Evolutionary conservation across 2,797 vertebrate species (phyloP).

Genomic region (Cynodonichthys magdalenae): DNA sequence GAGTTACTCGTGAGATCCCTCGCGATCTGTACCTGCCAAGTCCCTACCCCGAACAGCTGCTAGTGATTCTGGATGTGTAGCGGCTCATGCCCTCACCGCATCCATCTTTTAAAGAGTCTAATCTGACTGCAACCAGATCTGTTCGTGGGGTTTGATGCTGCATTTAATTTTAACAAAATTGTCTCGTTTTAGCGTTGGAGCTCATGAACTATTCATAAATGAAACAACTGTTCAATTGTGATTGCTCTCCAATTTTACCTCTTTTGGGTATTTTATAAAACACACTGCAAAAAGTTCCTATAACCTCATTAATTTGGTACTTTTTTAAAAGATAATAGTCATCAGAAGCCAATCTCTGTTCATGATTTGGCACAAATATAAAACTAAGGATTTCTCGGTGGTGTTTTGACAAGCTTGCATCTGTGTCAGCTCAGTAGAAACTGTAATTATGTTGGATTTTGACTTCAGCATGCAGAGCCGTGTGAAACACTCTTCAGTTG

Average conservation of each 20-base stretch:
- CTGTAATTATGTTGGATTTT: slow-evolving; percentile 29
- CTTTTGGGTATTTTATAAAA: not conserved
- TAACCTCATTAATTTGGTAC: not conserved
- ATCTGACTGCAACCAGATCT: slow-evolving; percentile 39
- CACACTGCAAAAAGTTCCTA: not conserved
- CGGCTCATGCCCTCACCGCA: slow-evolving; percentile 49
- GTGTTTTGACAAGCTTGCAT: slow-evolving; percentile 33
- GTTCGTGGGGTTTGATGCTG: slow-evolving; percentile 46
- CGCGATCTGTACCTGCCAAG: slow-evolving; percentile 79
- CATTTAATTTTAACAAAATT: slow-evolving; percentile 29
- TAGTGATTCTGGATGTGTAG: slow-evolving; percentile 62
- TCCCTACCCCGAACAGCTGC: slow-evolving; percentile 77
- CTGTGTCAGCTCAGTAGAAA: slow-evolving; percentile 22
- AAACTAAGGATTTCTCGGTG: slow-evolving; percentile 4
- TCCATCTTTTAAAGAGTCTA: slow-evolving; percentile 59
- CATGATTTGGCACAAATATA: not conserved
- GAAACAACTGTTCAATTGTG: slow-evolving; percentile 8
- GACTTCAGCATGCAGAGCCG: slow-evolving; percentile 2
- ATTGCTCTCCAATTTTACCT: slow-evolving; percentile 4
- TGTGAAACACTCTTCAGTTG: slow-evolving; percentile 23
- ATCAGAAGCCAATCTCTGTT: not conserved
- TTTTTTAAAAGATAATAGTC: not conserved
- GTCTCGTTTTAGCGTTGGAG: slow-evolving; percentile 19
- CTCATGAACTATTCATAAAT: slow-evolving; percentile 20
- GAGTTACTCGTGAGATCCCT: slow-evolving; percentile 69